A percentile compares a stretch with the other conserved stretches of the same genome.
Conservation (phyloP, 2,797 vertebrate genomes). For the Dicrostonyx torquatus region DNA sequence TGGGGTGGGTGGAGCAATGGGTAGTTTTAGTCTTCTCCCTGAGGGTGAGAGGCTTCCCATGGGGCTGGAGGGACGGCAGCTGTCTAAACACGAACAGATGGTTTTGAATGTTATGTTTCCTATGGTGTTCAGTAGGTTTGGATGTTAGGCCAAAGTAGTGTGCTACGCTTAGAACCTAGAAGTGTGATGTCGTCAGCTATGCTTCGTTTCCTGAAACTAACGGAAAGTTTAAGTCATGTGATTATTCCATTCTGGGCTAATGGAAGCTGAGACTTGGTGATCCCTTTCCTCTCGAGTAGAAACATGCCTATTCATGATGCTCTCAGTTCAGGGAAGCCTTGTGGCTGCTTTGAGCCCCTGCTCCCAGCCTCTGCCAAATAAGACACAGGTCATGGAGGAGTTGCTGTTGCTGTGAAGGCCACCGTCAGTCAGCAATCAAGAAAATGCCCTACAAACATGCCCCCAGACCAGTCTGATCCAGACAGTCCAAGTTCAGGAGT, state of each 20-base stretch:
- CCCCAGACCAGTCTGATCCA: background rate
- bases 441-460: background rate
- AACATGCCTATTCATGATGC: background rate
- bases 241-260: constrained; percentile 10
- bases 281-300: background rate
- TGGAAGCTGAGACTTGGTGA: background rate
- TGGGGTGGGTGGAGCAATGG: background rate
- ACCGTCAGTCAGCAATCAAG: background rate
- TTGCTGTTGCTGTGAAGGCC: background rate
- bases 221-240: constrained; percentile 5
- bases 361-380: background rate
- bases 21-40: background rate
- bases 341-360: background rate
- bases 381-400: background rate
- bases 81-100: background rate
- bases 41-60: background rate
- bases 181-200: background rate
- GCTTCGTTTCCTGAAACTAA: constrained; percentile 1
- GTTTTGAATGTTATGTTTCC: constrained; percentile 49
- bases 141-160: constrained; percentile 30
- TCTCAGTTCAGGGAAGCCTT: background rate
- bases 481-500: background rate
- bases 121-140: constrained; percentile 48
- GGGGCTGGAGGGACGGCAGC: background rate
- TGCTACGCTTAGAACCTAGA: constrained; percentile 1